Evolutionary conservation across 2,797 vertebrate species (phyloP).

Genomic region (Chrysocyon brachyurus): DNA sequence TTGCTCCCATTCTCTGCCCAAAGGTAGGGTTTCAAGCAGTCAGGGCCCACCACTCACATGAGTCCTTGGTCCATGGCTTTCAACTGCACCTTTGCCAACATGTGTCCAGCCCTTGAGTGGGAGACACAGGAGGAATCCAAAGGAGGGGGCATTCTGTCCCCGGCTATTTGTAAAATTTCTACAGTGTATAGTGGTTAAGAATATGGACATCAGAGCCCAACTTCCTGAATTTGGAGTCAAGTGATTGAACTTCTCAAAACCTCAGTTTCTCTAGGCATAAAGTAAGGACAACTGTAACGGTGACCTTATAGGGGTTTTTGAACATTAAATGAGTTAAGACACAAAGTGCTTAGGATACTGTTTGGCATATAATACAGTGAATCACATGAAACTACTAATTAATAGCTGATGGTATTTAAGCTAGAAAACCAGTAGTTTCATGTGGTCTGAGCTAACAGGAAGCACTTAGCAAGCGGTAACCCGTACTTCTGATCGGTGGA

Average conservation of each 20-base stretch:
- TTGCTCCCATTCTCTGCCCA: background rate
- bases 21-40: background rate
- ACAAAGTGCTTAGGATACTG: background rate
- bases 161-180: background rate
- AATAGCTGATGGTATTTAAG: background rate
- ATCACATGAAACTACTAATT: background rate
- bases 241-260: constrained; percentile 2
- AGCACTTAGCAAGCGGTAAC: background rate
- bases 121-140: background rate
- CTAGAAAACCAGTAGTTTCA: background rate
- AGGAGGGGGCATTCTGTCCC: background rate
- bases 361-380: background rate
- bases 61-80: background rate
- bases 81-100: background rate
- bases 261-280: background rate
- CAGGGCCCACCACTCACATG: background rate
- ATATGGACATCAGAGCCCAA: background rate
- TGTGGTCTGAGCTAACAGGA: background rate
- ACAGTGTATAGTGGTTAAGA: background rate
- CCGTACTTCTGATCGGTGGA: background rate
- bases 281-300: background rate
- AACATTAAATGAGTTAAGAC: background rate
- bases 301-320: background rate
- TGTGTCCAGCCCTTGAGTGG: background rate
- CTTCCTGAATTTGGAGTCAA: background rate